Percentiles rank a stretch among this genome's conserved stretches.
These are phyloP conservation scores for Delia radicum DNA, from an alignment of 1,140 invertebrate genomes.

Conservation along the genomic window DNA sequence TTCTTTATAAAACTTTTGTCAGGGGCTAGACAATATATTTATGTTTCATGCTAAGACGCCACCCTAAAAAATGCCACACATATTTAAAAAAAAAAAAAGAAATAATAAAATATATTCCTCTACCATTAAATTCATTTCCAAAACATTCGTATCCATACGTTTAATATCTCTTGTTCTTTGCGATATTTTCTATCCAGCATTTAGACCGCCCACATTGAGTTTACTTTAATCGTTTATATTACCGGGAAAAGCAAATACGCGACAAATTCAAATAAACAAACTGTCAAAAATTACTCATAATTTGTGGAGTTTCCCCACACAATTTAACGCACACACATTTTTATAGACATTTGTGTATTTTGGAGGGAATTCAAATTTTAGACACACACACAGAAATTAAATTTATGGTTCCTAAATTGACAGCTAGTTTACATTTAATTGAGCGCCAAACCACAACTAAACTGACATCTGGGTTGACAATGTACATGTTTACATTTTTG, in stretches of 20 bases:
- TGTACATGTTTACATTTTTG: slow-evolving; percentile 19
- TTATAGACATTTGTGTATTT: slow-evolving; percentile 4
- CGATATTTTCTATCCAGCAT: not conserved
- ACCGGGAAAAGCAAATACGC: slow-evolving; percentile 27
- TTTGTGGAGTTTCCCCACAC: slow-evolving; percentile 14
- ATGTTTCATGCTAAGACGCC: slow-evolving; percentile 6
- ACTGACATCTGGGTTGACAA: slow-evolving; percentile 31
- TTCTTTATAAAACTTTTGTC: too few species aligned
- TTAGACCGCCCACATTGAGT: slow-evolving; percentile 26
- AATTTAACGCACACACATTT: not conserved
- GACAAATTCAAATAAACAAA: slow-evolving; percentile 32
- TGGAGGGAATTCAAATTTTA: not conserved
- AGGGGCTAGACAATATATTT: not conserved
- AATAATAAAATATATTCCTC: slow-evolving; percentile 17
- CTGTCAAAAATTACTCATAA: slow-evolving; percentile 32
- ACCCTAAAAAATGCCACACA: slow-evolving; percentile 7
- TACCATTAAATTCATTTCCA: not conserved
- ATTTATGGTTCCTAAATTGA: not conserved
- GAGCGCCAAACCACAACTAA: slow-evolving; percentile 10
- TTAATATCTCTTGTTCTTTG: not conserved
- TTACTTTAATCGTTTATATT: slow-evolving; percentile 23
- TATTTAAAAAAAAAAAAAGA: not conserved
- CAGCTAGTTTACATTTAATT: slow-evolving; percentile 15
- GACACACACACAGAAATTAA: too few species aligned
- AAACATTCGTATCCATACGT: slow-evolving; percentile 16